Evolutionary conservation across 2,113 vertebrate species (phyloP).

Genomic region (Mustela lutreola): DNA sequence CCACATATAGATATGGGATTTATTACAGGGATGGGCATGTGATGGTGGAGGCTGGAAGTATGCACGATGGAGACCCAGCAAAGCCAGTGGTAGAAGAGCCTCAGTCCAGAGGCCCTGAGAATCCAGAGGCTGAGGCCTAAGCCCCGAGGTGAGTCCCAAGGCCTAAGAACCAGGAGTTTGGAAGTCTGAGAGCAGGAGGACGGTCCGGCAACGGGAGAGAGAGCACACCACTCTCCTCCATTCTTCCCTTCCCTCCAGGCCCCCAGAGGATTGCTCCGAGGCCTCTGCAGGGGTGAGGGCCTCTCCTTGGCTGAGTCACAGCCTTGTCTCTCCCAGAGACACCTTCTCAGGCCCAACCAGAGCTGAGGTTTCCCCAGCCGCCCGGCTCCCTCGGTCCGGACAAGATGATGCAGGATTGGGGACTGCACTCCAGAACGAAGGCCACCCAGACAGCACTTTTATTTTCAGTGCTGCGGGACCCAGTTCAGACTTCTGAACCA

Average conservation of each 20-base stretch:
- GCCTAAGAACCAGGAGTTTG: not conserved
- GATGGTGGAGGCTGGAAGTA: not conserved
- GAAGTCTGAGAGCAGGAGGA: not conserved
- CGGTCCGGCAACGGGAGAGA: too few relatives aligned
- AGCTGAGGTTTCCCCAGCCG: not conserved
- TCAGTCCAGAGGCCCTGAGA: not conserved
- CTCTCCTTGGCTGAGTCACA: not conserved
- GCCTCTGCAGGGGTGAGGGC: too few relatives aligned
- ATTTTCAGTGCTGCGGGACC: not conserved
- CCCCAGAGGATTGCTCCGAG: rapidly evolving
- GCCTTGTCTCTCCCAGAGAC: not conserved
- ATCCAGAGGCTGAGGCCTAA: not conserved
- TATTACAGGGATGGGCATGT: too few relatives aligned
- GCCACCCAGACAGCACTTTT: not conserved
- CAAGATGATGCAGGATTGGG: not conserved
- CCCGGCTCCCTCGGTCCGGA: not conserved
- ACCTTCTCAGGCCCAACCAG: not conserved
- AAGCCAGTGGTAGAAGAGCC: not conserved
- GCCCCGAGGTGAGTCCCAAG: not conserved
- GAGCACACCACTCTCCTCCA: rapidly evolving
- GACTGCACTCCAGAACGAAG: not conserved
- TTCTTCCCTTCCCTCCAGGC: not conserved
- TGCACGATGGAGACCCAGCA: not conserved
- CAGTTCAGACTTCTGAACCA: rapidly evolving
- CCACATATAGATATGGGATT: too few relatives aligned